These are phyloP conservation scores for Enchytraeus crypticus DNA, from an alignment of 2,888 invertebrate species.

Conservation along the genomic window DNA sequence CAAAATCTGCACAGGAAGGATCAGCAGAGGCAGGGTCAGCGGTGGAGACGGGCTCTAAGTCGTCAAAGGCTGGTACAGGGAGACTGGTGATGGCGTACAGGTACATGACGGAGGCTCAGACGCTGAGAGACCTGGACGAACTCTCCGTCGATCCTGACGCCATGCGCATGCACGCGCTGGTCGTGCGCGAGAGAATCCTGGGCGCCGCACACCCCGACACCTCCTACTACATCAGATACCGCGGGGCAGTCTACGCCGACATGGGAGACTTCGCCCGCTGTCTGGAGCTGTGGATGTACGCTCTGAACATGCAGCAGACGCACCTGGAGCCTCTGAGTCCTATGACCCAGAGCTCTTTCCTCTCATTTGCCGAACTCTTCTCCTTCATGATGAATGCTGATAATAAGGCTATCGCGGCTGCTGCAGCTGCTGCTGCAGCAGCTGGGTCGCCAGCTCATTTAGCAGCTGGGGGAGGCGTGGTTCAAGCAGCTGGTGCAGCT, in stretches of 20 bases:
- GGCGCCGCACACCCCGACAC: constrained; percentile 89
- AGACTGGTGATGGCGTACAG: constrained; percentile 82
- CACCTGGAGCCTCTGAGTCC: constrained; percentile 85
- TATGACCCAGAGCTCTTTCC: constrained; percentile 85
- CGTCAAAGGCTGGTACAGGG: constrained; percentile 62
- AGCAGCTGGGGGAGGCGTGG: too few relatives aligned
- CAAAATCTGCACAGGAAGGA: too few relatives aligned
- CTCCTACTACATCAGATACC: constrained; percentile 86
- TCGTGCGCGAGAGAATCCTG: constrained; percentile 83
- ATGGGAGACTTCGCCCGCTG: constrained; percentile 75
- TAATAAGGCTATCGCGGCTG: too few relatives aligned
- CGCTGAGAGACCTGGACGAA: constrained; percentile 70
- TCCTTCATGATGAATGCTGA: constrained; percentile 83
- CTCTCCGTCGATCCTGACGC: constrained; percentile 85
- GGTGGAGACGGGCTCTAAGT: too few relatives aligned
- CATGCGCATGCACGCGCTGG: constrained; percentile 80
- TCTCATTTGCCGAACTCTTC: constrained; percentile 82
- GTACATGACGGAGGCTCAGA: constrained; percentile 71
- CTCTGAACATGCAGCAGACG: constrained; percentile 86
- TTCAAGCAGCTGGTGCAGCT: too few relatives aligned
- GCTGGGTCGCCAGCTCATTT: too few relatives aligned
- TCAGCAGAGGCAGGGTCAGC: too few relatives aligned
- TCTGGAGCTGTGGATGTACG: constrained; percentile 91
- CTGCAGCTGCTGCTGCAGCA: too few relatives aligned
- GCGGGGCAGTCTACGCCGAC: constrained; percentile 88